Evolutionary conservation across 2,888 invertebrate genomes (phyloP).

Genomic region (Rhyacophila evoluta): DNA sequence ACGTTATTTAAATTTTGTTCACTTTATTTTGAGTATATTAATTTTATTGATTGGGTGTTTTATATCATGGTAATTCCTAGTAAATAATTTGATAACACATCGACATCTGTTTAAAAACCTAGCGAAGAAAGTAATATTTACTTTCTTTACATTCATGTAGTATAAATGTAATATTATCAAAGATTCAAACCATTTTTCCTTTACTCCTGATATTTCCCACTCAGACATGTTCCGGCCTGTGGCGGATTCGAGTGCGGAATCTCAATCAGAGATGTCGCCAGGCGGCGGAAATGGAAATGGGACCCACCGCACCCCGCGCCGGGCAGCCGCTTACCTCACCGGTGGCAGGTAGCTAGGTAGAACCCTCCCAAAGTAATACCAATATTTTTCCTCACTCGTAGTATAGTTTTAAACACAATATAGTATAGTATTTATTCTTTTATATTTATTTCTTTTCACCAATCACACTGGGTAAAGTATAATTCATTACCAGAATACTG

Average conservation of each 20-base stretch:
- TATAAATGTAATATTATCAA: not conserved
- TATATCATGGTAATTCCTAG: too few relatives aligned
- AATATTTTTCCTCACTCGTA: not conserved
- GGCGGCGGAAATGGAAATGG: slow-evolving; percentile 56
- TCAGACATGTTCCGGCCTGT: slow-evolving; percentile 63
- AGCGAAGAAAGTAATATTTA: not conserved
- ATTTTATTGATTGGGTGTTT: too few relatives aligned
- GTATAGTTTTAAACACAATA: not conserved
- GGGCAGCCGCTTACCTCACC: slow-evolving; percentile 44
- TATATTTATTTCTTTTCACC: too few relatives aligned
- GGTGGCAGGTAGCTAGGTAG: slow-evolving; percentile 55
- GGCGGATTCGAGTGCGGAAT: slow-evolving; percentile 66
- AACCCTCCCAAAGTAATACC: slow-evolving; percentile 34
- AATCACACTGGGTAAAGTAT: too few relatives aligned
- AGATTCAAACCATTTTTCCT: not conserved
- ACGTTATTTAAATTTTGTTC: too few relatives aligned
- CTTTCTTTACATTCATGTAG: too few relatives aligned
- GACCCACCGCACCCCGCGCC: slow-evolving; percentile 37
- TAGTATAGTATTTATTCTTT: too few relatives aligned
- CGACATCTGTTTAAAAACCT: not conserved
- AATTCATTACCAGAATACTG: too few relatives aligned
- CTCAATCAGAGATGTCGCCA: slow-evolving; percentile 57
- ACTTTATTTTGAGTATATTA: too few relatives aligned
- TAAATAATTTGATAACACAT: too few relatives aligned
- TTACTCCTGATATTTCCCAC: not conserved